Percentiles rank a stretch among this genome's conserved stretches.
Evolutionary conservation across 2,888 invertebrate species (phyloP).

Genomic region (Drosophila birchii): DNA sequence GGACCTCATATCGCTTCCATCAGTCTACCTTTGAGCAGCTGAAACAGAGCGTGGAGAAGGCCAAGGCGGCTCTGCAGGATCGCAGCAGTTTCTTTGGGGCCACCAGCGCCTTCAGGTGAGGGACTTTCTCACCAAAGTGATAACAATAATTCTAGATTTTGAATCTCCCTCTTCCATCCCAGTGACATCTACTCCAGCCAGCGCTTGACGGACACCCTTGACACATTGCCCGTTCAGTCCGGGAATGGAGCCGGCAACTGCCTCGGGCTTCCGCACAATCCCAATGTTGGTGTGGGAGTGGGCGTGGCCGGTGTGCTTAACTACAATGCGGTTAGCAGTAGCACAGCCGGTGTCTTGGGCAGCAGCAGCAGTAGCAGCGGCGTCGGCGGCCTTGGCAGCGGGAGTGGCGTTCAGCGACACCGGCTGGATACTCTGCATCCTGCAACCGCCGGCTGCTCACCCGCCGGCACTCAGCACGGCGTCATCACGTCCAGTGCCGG

Average conservation of each 20-base stretch:
- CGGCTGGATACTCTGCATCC: constrained; percentile 82
- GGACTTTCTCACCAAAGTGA: neutral
- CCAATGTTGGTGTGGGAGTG: constrained; percentile 63
- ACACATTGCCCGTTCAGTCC: constrained; percentile 81
- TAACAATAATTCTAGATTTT: too few species aligned
- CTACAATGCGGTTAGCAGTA: constrained; percentile 80
- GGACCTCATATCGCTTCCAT: constrained; percentile 92
- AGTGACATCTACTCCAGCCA: constrained; percentile 85
- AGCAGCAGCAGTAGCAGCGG: constrained; percentile 51
- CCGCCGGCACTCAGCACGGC: constrained; percentile 80
- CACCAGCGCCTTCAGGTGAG: constrained; percentile 89
- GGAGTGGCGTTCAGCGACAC: constrained; percentile 80
- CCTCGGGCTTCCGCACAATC: constrained; percentile 82
- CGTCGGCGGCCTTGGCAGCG: constrained; percentile 8
- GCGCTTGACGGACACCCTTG: constrained; percentile 83
- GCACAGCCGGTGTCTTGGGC: constrained; percentile 81
- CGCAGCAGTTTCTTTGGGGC: constrained; percentile 89
- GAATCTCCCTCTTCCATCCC: neutral
- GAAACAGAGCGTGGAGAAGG: constrained; percentile 95
- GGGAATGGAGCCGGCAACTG: constrained; percentile 80
- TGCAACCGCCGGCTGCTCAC: constrained; percentile 80
- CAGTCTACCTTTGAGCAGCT: constrained; percentile 95
- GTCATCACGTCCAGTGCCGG: constrained; percentile 81
- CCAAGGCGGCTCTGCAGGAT: constrained; percentile 93
- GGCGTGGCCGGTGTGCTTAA: constrained; percentile 62